Conservation (phyloP, 2,797 vertebrate species). For the Falco columbarius region DNA sequence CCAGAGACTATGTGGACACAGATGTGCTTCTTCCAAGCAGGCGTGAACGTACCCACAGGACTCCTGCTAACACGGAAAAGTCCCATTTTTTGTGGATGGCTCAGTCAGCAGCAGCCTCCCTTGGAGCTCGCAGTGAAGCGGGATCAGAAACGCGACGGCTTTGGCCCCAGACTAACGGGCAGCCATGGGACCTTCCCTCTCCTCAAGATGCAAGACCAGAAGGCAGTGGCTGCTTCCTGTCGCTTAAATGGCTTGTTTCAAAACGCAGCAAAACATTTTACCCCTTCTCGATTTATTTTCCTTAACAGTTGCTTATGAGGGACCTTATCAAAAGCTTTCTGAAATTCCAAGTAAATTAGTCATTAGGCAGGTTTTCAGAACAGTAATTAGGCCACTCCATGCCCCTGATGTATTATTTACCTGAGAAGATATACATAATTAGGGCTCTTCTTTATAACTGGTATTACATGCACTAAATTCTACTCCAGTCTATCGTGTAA, state of each 20-base stretch:
- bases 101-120: neutral
- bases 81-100: neutral
- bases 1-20: accelerated
- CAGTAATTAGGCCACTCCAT: slow-evolving; percentile 56
- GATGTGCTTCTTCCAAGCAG: neutral
- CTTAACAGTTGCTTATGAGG: slow-evolving; percentile 54
- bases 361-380: slow-evolving; percentile 66
- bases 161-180: neutral
- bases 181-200: neutral
- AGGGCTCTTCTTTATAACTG: slow-evolving; percentile 69
- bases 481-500: slow-evolving; percentile 69
- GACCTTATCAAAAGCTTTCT: slow-evolving; percentile 61
- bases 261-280: slow-evolving; percentile 36
- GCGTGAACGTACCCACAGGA: neutral
- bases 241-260: neutral
- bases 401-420: slow-evolving; percentile 56
- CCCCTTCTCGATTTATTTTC: slow-evolving; percentile 39
- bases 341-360: slow-evolving; percentile 63
- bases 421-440: slow-evolving; percentile 71
- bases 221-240: neutral
- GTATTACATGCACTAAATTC: slow-evolving; percentile 66
- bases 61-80: neutral
- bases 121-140: accelerated
- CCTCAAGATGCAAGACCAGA: neutral
- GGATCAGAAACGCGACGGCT: neutral